Conservation (phyloP, 92 coral and sea anemone species). For the Porites evermanni region DNA sequence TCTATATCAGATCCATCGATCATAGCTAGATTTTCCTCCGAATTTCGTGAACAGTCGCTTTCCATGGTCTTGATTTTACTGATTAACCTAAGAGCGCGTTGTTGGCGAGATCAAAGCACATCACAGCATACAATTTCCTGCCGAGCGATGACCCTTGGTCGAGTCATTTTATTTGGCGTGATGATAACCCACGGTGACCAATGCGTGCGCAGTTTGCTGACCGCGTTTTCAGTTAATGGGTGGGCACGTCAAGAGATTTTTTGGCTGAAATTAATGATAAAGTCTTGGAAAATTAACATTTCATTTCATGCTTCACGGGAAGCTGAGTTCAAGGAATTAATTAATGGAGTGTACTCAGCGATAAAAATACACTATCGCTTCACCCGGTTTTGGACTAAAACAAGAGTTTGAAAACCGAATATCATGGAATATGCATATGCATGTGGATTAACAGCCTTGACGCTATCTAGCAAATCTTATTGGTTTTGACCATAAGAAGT, state of each 20-base stretch:
- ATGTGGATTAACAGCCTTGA: background rate
- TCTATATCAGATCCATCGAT: constrained; percentile 57
- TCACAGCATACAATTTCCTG: background rate
- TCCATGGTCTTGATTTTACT: constrained; percentile 22
- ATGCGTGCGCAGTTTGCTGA: constrained; percentile 44
- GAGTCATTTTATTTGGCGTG: constrained; percentile 5
- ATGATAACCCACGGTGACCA: constrained; percentile 13
- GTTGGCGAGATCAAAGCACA: constrained; percentile 18
- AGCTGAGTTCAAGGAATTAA: background rate
- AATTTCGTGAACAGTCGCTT: constrained; percentile 4
- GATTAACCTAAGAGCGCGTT: background rate
- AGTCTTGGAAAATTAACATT: background rate
- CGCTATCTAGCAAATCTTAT: constrained; percentile 23
- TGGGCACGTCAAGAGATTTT: background rate
- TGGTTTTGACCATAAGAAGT: constrained; percentile 6
- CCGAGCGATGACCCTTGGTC: constrained; percentile 37
- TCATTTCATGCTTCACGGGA: background rate
- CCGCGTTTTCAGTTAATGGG: background rate
- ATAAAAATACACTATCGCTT: background rate
- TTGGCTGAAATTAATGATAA: background rate
- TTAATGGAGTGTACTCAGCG: background rate
- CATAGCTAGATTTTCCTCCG: constrained; percentile 12
- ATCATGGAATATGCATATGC: constrained; percentile 29
- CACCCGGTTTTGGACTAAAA: background rate
- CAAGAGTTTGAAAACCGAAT: too few species aligned